Evolutionary conservation across 2,113 vertebrate species (phyloP), one percentile per base, ranked within the genome.

Genomic region (Craseonycteris thonglongyai): DNA sequence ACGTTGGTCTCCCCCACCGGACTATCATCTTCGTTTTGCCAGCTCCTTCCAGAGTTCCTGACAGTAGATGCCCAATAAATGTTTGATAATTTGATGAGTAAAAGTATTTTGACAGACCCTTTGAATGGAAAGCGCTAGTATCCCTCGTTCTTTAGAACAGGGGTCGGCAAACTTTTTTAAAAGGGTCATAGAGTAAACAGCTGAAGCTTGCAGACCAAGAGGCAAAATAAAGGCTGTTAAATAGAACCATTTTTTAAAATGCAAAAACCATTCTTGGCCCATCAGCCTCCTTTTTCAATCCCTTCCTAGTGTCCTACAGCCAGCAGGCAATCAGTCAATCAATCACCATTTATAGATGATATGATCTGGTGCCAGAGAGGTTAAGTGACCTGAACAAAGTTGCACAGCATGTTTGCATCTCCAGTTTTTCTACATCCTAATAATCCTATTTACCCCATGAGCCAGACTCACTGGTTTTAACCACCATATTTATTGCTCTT

Each of bases 1-100:
- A 30, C 0, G 0, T 0, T 11, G 33, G 30, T 26, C 58, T 22
- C 54, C 33, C 51, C 47, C 0, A 1, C 5, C 22, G 42, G 8
- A 18, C 26, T 9, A 7, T n/a, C 63, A 9, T 19, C 75, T 66
- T n/a, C 40, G n/a, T 10, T 24, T 54, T 24, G 1, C 45, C 38
- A 26, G 33, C 72, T 63, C 71, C 21, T 65, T 66, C 26, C 13
- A 65, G 56, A 24, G 40, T 16, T 35, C 54, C 28, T 71, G 33
- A 56, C 26, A 47, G 21, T 7, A 69, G 35, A 26, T 30, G 3
- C 19, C 26, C 42, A 22, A 47, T 38, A 68, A 49, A 33, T 38
- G 22, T 54, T 19, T 74, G 24, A 6, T 63, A 40, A 54, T 56
- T 6, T 58, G 45, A 71, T 3, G 47, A 83, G 11, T 61, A 28